Conservation (phyloP, 2,113 vertebrate genomes). For the Pavo muticus region DNA sequence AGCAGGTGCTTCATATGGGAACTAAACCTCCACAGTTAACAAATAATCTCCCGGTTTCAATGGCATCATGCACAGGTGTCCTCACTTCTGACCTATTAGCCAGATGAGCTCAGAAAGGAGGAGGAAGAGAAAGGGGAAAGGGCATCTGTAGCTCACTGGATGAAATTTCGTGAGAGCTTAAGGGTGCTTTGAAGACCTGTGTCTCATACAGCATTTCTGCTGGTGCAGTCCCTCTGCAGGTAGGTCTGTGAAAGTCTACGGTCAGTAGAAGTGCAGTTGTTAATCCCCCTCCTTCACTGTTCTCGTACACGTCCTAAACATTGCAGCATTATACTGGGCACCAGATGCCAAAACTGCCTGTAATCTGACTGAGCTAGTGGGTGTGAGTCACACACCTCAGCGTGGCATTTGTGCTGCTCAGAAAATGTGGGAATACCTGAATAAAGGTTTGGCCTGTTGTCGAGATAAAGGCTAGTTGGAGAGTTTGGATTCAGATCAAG, state of each 20-base stretch:
- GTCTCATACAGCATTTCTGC: background rate
- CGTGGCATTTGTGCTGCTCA: background rate
- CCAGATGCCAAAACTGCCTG: background rate
- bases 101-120: slow-evolving; percentile 35
- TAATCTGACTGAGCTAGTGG: background rate
- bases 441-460: background rate
- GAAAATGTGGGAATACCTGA: background rate
- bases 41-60: slow-evolving; percentile 2
- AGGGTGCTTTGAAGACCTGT: background rate
- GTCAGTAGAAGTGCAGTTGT: background rate
- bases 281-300: background rate
- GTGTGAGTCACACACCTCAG: background rate
- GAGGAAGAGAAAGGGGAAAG: slow-evolving; percentile 34
- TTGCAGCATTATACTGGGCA: background rate
- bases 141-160: background rate
- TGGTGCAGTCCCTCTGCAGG: background rate
- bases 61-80: slow-evolving; percentile 37
- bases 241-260: background rate
- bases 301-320: rapidly evolving
- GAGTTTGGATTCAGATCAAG: slow-evolving; percentile 9
- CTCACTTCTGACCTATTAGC: slow-evolving; percentile 15
- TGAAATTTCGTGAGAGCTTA: slow-evolving; percentile 9
- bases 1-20: slow-evolving; percentile 46
- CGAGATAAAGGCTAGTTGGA: background rate
- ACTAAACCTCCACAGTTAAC: background rate